Evolutionary conservation across 2,797 vertebrate genomes (phyloP), one percentile per base, ranked within the genome.

Genomic region (Hoplostethus atlanticus): DNA sequence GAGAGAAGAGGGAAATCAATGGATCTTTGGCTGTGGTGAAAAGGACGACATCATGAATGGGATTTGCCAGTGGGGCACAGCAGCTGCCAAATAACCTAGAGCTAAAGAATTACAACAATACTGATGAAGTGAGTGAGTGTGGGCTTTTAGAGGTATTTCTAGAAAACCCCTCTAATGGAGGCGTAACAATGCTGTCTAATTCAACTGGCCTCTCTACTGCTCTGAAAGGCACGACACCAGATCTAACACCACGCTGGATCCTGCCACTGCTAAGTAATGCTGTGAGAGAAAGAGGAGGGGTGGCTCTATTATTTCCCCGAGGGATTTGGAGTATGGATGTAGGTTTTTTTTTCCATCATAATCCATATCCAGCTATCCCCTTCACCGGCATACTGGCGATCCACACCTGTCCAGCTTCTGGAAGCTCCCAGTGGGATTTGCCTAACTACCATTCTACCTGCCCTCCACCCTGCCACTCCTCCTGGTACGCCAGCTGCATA

Each of bases 81-180:
- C 97, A 97, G 96, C 96, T 97, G 96, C 96, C 95, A 96, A 96
- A 96, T 95, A 97, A 96, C 96, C 96, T 96, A 95, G 94, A 97
- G 96, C 96, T 95, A 95, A 94, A 96, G 95, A 96, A 97, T 96
- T 94, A 97, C 96, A 98, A 97, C 97, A 97, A 98, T 95, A 95
- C 95, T 97, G 96, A 97, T 96, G 95, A 96, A 96, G 96, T 95
- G 95, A 95, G 95, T 89, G 93, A 90, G 91, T 21, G 21, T 1
- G 21, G 92, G 95, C 90, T 95, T 96, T 96, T 92, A 96, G 95
- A 95, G 93, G 94, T 95, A 94, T 95, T 86, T 92, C 93, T 93
- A 95, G 92, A 94, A 95, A 95, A 95, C 91, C 82, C 94, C 92
- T 94, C 93, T 91, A 94, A 95, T 93, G 93, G 90, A 93, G 92